Conservation (phyloP, 2,113 vertebrate species). For the Myotis lucifugus region DNA sequence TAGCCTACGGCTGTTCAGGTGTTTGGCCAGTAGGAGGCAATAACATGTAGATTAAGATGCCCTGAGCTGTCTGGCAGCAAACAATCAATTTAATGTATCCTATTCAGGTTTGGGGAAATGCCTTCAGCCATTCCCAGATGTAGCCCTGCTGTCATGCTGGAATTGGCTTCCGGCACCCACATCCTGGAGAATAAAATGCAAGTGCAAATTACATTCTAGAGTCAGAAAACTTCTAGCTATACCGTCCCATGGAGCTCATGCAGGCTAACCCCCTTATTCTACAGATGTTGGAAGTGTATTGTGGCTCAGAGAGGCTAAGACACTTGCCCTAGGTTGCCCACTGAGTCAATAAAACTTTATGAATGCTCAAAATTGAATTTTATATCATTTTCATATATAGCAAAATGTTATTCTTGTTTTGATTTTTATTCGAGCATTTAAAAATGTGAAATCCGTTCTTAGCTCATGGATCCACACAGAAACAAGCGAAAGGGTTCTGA, state of each 20-base stretch:
- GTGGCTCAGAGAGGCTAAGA: neutral
- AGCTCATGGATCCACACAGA: neutral
- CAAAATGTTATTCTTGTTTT: conserved; percentile 23
- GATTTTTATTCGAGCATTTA: neutral
- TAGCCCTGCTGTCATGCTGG: too few relatives aligned
- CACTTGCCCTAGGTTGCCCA: neutral
- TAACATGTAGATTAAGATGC: too few relatives aligned
- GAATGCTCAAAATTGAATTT: neutral
- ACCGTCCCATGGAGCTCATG: neutral
- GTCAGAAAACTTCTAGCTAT: neutral
- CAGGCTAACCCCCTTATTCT: neutral
- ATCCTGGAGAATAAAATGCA: neutral
- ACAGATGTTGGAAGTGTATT: neutral
- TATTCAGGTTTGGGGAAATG: too few relatives aligned
- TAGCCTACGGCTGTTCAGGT: too few relatives aligned
- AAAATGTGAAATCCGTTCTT: conserved; percentile 22
- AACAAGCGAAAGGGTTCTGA: neutral
- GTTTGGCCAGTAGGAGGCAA: too few relatives aligned
- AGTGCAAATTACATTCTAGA: neutral
- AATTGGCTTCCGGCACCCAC: too few relatives aligned
- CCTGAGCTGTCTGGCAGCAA: too few relatives aligned
- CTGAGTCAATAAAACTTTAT: neutral
- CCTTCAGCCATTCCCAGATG: too few relatives aligned
- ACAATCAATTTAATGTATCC: too few relatives aligned
- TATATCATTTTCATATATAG: neutral